phyloP scores from a whole-genome alignment of 2,113 vertebrate species.

The Beaufortia kweichowensis region DNA sequence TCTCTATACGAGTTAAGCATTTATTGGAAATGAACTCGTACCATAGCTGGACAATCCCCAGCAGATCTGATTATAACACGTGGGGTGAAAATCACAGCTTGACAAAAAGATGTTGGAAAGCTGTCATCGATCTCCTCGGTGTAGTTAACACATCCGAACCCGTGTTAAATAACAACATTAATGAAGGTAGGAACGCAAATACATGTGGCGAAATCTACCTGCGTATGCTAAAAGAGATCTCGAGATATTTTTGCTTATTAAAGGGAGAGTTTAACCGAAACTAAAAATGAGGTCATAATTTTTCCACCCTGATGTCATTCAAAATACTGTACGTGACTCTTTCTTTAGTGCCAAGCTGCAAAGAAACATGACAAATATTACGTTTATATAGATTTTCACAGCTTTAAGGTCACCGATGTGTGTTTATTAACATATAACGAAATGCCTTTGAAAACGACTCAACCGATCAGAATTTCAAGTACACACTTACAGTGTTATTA shows the following conservation, averaged over 20 bases:
- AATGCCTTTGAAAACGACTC: too few species aligned
- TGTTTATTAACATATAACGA: too few species aligned
- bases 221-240: neutral
- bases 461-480: too few species aligned
- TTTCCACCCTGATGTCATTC: too few species aligned
- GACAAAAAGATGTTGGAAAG: constrained; percentile 20
- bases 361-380: too few species aligned
- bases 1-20: neutral
- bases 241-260: neutral
- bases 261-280: too few species aligned
- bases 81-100: constrained; percentile 14
- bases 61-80: constrained; percentile 4
- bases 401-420: too few species aligned
- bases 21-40: neutral
- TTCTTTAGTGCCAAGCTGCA: too few species aligned
- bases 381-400: too few species aligned
- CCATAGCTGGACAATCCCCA: constrained; percentile 8
- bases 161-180: constrained; percentile 27
- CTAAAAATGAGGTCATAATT: too few species aligned
- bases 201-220: neutral
- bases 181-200: neutral
- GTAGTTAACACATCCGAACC: constrained; percentile 10
- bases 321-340: too few species aligned
- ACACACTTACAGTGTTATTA: too few species aligned
- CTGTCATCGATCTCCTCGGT: constrained; percentile 6